phyloP scores from a whole-genome alignment of 2,797 vertebrate species.

The Fringilla coelebs region DNA sequence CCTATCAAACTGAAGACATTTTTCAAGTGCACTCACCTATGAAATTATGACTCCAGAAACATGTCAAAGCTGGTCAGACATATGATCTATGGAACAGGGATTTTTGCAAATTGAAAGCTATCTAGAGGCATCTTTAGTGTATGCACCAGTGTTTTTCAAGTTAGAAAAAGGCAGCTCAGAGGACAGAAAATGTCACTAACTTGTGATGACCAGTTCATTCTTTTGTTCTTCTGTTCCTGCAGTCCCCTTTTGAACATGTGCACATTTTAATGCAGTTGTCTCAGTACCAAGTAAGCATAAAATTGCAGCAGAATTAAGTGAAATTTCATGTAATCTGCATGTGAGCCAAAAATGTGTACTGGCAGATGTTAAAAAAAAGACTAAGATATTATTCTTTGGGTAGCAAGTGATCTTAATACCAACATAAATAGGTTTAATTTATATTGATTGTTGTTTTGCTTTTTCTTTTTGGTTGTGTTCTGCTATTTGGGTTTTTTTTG shows the following conservation, averaged over 20 bases:
- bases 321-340: neutral
- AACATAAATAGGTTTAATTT: neutral
- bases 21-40: constrained; percentile 56
- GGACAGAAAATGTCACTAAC: constrained; percentile 9
- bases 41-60: constrained; percentile 58
- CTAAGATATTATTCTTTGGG: neutral
- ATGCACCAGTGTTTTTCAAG: neutral
- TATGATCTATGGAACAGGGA: constrained; percentile 12
- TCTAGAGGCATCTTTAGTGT: constrained; percentile 25
- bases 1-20: neutral
- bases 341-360: neutral
- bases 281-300: neutral
- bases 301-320: neutral
- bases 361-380: neutral
- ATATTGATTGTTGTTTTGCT: neutral
- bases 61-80: constrained; percentile 35
- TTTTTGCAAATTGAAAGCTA: constrained; percentile 36
- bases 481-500: neutral
- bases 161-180: neutral
- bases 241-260: neutral
- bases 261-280: neutral
- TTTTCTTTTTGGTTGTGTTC: neutral
- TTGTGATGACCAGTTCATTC: neutral
- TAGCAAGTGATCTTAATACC: neutral
- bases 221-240: neutral